Evolutionary conservation across 2,113 vertebrate genomes (phyloP).

Genomic region (Mirounga angustirostris): DNA sequence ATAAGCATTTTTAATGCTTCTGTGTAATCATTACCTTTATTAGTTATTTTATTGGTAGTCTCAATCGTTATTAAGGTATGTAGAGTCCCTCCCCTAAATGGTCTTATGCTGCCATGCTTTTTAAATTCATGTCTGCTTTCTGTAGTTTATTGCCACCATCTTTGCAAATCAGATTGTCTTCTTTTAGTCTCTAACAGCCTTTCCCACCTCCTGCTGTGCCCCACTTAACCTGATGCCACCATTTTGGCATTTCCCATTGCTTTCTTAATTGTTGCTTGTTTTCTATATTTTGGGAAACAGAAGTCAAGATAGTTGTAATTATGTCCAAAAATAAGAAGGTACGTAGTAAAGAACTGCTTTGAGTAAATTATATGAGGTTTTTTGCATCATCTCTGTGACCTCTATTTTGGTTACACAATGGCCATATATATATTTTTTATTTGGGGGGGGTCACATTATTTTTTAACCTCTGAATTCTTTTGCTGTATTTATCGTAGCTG

Average conservation of each 20-base stretch:
- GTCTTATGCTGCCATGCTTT: not conserved
- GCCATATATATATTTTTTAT: not conserved
- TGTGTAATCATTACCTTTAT: not conserved
- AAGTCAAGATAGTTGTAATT: not conserved
- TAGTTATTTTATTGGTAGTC: not conserved
- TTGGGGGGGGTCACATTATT: not conserved
- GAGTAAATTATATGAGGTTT: not conserved
- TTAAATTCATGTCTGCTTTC: not conserved
- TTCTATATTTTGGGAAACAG: not conserved
- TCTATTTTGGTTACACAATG: not conserved
- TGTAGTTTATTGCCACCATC: not conserved
- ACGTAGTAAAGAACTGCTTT: not conserved
- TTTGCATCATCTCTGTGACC: not conserved
- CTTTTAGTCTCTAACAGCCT: not conserved
- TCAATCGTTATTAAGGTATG: not conserved
- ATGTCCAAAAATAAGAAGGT: not conserved
- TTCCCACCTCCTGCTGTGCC: not conserved
- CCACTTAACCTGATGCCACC: not conserved
- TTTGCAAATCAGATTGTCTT: not conserved
- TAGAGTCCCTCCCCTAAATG: not conserved
- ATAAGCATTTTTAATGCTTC: not conserved
- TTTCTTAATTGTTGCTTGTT: slow-evolving; percentile 1
- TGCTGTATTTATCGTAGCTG: not conserved
- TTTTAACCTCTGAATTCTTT: slow-evolving; percentile 19
- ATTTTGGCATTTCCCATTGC: not conserved